Percentiles rank a stretch among this genome's conserved stretches.
phyloP scores from a whole-genome alignment of 2,797 vertebrate species.

The Lophotriccus pileatus region DNA sequence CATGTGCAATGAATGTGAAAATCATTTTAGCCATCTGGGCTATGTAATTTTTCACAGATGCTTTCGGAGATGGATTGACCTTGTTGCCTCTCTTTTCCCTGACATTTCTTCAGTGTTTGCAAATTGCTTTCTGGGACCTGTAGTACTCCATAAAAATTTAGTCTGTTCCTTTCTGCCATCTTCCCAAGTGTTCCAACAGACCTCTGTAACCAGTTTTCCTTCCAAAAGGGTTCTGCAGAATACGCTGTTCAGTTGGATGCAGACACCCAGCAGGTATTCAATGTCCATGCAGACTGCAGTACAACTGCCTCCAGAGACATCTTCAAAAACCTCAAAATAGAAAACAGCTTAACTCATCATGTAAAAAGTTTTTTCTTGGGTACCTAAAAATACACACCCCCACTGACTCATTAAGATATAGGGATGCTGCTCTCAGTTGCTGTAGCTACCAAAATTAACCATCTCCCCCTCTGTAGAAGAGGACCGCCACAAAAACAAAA shows the following conservation, averaged over 20 bases:
- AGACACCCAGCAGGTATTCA: background rate
- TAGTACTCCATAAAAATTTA: background rate
- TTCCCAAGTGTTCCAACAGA: background rate
- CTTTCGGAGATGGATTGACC: background rate
- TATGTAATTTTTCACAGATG: slow-evolving; percentile 43
- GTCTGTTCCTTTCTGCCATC: background rate
- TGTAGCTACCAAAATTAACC: background rate
- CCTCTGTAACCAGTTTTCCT: background rate
- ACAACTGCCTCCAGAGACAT: background rate
- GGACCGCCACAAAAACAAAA: background rate
- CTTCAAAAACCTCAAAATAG: background rate
- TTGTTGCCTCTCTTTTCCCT: background rate
- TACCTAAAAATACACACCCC: background rate
- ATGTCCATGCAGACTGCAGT: background rate
- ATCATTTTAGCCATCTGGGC: slow-evolving; percentile 29
- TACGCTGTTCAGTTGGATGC: accelerated
- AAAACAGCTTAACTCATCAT: background rate
- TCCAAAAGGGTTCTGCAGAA: background rate
- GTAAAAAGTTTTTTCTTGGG: background rate
- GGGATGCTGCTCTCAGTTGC: background rate
- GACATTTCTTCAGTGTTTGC: background rate
- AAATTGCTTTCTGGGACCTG: slow-evolving; percentile 4
- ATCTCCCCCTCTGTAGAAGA: accelerated
- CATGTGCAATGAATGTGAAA: slow-evolving; percentile 53
- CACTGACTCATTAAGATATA: background rate